Base-by-base conservation (phyloP, 2,113 vertebrate genomes). In the Sardina pilchardus region DNA sequence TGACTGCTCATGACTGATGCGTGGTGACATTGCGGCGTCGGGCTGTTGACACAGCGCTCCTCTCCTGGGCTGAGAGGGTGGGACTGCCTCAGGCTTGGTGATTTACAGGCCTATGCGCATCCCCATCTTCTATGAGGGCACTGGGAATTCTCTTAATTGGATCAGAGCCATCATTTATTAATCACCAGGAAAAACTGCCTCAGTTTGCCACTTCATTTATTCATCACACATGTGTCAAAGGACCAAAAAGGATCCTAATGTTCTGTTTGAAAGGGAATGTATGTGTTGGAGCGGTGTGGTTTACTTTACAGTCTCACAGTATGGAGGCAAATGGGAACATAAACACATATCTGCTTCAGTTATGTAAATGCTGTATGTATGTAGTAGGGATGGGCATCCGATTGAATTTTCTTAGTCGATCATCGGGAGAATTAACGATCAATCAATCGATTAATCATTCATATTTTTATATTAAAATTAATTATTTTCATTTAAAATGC, bases 131-230 rank as follows among this genome's bases (percentile, higher is more conserved):
- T 80, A 53, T 88, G 88, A 92, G 90, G 92, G 93, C 88, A 92
- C 88, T 88, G 89, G 90, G 90, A 94, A 93, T 93, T 84, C 81
- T 87, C 92, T 92, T 95, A 95, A 94, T 94, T 94, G 92, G 92
- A 93, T 94, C 90, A 91, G 88, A 87, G 89, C 85, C 91, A 95
- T 95, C 86, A 92, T 93, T 95, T 95, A 94, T 94, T 94, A 94
- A 94, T 93, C 90, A 81, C 45, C 17, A 88, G 89, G 89, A 90
- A 92, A 92, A 92, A 90, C 91, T 91, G 89, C 91, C 91, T 92
- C 78, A 90, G 86, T 90, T 92, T 93, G 85, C 88, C 83, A 87
- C 85, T 91, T 94, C 90, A 93, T 92, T 93, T 78, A 93, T 94
- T 94, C 93, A 94, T 94, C 87, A 85, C 85, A 89, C 87, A 89